Conservation (phyloP, 2,113 vertebrate species). For the Osmerus mordax region DNA sequence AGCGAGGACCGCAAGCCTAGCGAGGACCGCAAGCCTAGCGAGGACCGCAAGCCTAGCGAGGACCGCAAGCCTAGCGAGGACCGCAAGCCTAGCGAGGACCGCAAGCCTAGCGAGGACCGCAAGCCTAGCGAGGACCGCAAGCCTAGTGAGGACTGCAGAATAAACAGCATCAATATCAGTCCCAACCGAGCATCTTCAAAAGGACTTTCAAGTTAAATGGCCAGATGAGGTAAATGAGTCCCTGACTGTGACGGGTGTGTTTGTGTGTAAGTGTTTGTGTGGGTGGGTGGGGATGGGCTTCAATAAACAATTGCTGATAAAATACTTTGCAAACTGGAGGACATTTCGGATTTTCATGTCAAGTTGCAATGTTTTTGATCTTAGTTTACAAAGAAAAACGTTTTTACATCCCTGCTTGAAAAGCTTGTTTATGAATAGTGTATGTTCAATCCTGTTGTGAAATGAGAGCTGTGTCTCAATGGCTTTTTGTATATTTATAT, state of each 20-base stretch:
- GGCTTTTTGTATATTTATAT: neutral
- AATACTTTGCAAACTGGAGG: slow-evolving; percentile 34
- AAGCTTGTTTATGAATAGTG: too few relatives aligned
- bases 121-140: neutral
- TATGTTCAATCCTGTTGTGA: slow-evolving; percentile 1
- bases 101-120: neutral
- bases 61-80: neutral
- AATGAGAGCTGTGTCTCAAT: neutral
- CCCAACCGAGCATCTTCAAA: slow-evolving; percentile 59
- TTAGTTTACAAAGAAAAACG: neutral
- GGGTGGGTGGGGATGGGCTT: neutral
- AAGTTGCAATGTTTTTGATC: slow-evolving; percentile 5
- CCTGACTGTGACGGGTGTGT: slow-evolving; percentile 24
- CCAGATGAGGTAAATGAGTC: slow-evolving; percentile 58
- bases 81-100: neutral
- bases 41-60: neutral
- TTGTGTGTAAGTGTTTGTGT: too few relatives aligned
- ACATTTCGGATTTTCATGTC: slow-evolving; percentile 14
- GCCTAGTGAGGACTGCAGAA: slow-evolving; percentile 29
- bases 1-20: slow-evolving; percentile 15
- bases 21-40: slow-evolving; percentile 4
- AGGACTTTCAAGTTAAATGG: slow-evolving; percentile 61
- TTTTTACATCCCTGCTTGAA: too few relatives aligned
- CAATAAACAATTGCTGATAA: slow-evolving; percentile 41
- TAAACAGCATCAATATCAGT: slow-evolving; percentile 53